phyloP scores from a whole-genome alignment of 2,113 vertebrate species.

The Pachyramphus minor region DNA sequence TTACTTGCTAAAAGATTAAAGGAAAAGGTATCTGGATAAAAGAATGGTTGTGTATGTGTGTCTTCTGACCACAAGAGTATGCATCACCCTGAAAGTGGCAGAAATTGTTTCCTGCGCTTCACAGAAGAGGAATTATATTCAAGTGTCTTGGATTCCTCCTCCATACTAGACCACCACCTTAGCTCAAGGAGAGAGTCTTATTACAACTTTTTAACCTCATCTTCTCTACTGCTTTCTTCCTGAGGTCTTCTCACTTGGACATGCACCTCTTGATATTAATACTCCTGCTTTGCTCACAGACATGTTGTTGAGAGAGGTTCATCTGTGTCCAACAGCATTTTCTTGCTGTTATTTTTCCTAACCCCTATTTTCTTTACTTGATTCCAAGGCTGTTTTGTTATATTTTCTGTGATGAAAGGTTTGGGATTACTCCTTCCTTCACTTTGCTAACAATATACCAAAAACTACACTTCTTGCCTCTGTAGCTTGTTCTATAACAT shows the following conservation, averaged over 20 bases:
- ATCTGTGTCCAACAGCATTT: not conserved
- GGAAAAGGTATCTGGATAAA: not conserved
- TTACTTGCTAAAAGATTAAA: not conserved
- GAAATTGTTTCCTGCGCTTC: not conserved
- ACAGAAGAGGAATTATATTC: not conserved
- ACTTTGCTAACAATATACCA: not conserved
- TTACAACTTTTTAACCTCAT: not conserved
- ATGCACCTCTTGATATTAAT: not conserved
- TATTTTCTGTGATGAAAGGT: conserved; percentile 32
- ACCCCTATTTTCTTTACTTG: conserved; percentile 12
- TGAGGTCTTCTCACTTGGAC: not conserved
- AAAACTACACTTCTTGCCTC: not conserved
- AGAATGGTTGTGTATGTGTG: not conserved
- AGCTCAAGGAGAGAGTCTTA: not conserved
- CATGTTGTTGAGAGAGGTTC: not conserved
- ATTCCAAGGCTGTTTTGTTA: not conserved
- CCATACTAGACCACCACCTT: not conserved
- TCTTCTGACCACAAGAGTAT: not conserved
- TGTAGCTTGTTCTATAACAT: not conserved
- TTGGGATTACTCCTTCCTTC: not conserved
- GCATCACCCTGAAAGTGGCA: not conserved
- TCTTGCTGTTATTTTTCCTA: conserved; percentile 18
- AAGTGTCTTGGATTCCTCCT: not conserved
- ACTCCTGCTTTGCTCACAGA: not conserved
- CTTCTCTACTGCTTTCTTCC: not conserved